These are phyloP conservation scores for Varroa destructor DNA, from an alignment of 1,140 invertebrate species.

Conservation along the genomic window DNA sequence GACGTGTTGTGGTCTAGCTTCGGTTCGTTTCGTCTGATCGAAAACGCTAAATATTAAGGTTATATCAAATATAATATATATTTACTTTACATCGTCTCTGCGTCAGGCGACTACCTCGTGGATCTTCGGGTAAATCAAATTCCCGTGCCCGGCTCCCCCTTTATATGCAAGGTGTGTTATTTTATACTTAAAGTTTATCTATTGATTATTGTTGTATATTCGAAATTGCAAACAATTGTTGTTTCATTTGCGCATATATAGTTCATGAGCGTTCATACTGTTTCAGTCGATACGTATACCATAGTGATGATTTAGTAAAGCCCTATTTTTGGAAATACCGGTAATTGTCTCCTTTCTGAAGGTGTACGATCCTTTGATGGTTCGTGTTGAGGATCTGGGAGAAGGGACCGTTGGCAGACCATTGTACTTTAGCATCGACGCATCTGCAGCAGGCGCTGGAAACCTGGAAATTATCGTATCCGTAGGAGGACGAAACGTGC, in stretches of 20 bases:
- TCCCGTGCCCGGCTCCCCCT: slow-evolving; percentile 82
- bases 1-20: background rate
- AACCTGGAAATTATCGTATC: slow-evolving; percentile 96
- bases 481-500: slow-evolving; percentile 91
- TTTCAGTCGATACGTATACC: too few species aligned
- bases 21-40: too few species aligned
- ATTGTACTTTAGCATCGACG: slow-evolving; percentile 69
- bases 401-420: slow-evolving; percentile 77
- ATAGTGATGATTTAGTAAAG: too few species aligned
- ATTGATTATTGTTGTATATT: too few species aligned
- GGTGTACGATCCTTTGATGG: slow-evolving; percentile 81
- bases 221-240: too few species aligned
- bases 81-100: slow-evolving; percentile 27
- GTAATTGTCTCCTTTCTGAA: slow-evolving; percentile 49
- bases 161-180: slow-evolving; percentile 44
- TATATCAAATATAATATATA: background rate
- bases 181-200: slow-evolving; percentile 64
- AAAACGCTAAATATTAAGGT: too few species aligned
- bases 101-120: slow-evolving; percentile 69
- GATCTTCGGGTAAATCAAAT: slow-evolving; percentile 66
- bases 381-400: slow-evolving; percentile 75
- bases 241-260: too few species aligned
- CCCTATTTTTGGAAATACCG: too few species aligned
- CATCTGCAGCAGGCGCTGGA: slow-evolving; percentile 59
- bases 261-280: too few species aligned